Percentiles rank a stretch among this genome's conserved stretches.
These are phyloP conservation scores for Drosophila busckii DNA, from an alignment of 1,140 invertebrate species.

Conservation along the genomic window DNA sequence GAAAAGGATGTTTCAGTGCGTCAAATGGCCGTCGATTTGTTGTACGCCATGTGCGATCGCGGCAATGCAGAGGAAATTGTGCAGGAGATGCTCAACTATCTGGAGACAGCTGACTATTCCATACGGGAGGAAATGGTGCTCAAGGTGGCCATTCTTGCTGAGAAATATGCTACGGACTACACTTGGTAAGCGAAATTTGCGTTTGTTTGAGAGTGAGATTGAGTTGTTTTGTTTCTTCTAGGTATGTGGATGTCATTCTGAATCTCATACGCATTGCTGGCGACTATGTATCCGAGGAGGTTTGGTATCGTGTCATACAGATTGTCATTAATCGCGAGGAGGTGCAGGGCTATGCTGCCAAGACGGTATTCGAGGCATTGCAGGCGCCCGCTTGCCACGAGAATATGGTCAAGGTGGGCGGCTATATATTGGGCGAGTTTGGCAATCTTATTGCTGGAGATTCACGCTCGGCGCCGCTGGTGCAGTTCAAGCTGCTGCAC, in stretches of 20 bases:
- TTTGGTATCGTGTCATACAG: constrained; percentile 99
- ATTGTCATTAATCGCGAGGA: constrained; percentile 99
- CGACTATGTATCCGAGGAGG: constrained; percentile 98
- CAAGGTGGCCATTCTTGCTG: constrained; percentile 99
- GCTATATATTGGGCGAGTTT: constrained; percentile 99
- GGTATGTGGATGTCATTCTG: constrained; percentile 98
- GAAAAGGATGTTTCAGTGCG: constrained; percentile 99
- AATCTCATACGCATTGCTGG: constrained; percentile 99
- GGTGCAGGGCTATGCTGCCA: constrained; percentile 99
- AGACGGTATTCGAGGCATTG: constrained; percentile 99
- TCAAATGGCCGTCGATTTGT: constrained; percentile 98
- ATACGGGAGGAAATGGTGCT: constrained; percentile 99
- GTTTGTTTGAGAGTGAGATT: not conserved
- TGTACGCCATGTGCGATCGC: constrained; percentile 99
- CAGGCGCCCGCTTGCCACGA: constrained; percentile 99
- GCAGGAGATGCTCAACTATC: constrained; percentile 99
- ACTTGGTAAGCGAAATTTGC: constrained; percentile 86
- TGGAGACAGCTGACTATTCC: constrained; percentile 99
- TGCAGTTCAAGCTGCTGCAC: constrained; percentile 98
- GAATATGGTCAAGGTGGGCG: constrained; percentile 99
- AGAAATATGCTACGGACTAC: constrained; percentile 99
- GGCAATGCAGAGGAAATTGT: constrained; percentile 99
- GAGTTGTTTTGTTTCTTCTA: not conserved
- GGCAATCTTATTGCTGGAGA: constrained; percentile 99
- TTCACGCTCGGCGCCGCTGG: constrained; percentile 95